phyloP scores from a whole-genome alignment of 2,888 invertebrate species.

The Platyscelio sp. region DNA sequence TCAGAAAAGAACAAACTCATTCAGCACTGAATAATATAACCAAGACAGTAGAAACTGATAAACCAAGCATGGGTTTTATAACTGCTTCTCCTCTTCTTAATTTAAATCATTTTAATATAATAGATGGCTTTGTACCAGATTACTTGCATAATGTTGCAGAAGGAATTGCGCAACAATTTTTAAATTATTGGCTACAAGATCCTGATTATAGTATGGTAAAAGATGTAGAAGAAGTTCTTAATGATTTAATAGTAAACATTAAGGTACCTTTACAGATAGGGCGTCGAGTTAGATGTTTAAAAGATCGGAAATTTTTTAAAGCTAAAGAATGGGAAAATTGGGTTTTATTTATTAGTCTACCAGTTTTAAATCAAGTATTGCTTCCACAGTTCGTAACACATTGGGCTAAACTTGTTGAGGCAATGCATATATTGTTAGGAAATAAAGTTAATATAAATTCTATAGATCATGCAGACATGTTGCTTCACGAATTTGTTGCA shows the following conservation, averaged over 20 bases:
- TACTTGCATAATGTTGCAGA: background rate
- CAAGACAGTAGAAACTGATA: too few relatives aligned
- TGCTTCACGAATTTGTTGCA: conserved; percentile 17
- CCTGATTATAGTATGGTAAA: background rate
- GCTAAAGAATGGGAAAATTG: background rate
- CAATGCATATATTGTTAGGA: background rate
- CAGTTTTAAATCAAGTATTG: background rate
- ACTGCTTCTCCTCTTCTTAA: too few relatives aligned
- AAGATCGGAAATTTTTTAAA: background rate
- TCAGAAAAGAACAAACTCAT: too few relatives aligned
- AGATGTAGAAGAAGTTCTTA: background rate
- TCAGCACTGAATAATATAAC: too few relatives aligned
- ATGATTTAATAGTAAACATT: background rate
- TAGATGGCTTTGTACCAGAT: background rate
- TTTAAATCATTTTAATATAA: too few relatives aligned
- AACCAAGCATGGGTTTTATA: too few relatives aligned
- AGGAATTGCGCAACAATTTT: background rate
- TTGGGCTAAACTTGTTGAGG: conserved; percentile 6
- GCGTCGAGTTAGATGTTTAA: background rate
- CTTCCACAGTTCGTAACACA: background rate
- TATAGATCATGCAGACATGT: background rate
- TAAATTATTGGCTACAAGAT: background rate
- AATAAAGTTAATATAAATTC: background rate
- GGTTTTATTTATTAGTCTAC: background rate
- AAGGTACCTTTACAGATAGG: background rate